Conservation (phyloP, 2,797 vertebrate genomes). For the Amblyraja radiata region DNA sequence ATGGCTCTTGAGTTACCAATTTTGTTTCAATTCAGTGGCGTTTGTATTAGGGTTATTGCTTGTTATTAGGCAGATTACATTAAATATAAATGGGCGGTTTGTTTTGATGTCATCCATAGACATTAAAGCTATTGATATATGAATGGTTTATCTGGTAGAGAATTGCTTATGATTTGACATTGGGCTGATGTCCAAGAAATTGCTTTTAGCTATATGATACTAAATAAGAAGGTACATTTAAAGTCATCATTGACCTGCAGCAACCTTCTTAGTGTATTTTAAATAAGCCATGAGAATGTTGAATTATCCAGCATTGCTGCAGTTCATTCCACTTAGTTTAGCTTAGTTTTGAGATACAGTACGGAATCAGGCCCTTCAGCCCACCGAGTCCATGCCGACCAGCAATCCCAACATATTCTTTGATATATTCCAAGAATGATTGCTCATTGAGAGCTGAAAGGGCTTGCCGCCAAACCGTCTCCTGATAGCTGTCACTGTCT, state of each 20-base stretch:
- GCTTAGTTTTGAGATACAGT: no score
- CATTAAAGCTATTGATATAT: neutral
- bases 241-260: neutral
- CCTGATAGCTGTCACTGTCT: neutral
- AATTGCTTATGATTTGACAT: neutral
- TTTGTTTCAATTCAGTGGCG: neutral
- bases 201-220: slow-evolving; percentile 15
- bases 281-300: neutral
- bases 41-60: neutral
- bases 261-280: neutral
- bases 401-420: neutral
- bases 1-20: neutral
- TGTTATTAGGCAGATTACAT: neutral
- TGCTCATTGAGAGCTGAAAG: slow-evolving; percentile 10
- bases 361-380: no score
- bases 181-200: neutral
- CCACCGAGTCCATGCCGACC: no score
- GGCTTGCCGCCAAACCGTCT: neutral
- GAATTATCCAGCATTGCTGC: neutral
- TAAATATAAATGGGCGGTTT: slow-evolving; percentile 11
- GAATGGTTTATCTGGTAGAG: neutral
- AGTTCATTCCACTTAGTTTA: neutral
- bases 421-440: slow-evolving; percentile 19
- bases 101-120: neutral
- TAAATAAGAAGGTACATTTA: neutral